Base-by-base conservation (phyloP, 1,140 invertebrate species). In the Dysdera silvatica region DNA sequence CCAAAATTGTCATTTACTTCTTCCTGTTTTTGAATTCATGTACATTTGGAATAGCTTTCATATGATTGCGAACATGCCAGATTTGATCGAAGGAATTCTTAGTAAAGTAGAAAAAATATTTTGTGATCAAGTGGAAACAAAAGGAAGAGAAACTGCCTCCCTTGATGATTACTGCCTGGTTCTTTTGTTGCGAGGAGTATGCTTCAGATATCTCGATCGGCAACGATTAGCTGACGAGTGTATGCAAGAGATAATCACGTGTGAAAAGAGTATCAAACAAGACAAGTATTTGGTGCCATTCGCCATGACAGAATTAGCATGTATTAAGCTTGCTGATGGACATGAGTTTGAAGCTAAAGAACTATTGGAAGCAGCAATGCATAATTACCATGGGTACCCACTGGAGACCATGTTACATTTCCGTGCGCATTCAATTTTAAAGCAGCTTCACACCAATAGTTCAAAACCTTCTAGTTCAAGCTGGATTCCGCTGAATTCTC, bases 11-110 rank as follows among this genome's bases (percentile, higher is more conserved):
- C n/a, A n/a, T n/a, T n/a, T n/a, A n/a, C n/a, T 35, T 55, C 23
- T 31, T 43, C n/a, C 12, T 61, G 70, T 72, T 14, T 64, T 82
- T 79, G 94, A 98, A 76, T 79, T 96, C 54, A 82, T 96, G 69
- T 97, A 90, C 72, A 80, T 96, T 0, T 97, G 92, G 92, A 97
- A 97, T 79, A 82, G 91, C 67, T 94, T 96, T 74, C 85, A 85
- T 67, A 83, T 94, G 33, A 77, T 96, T 41, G 85, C 85, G 24
- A 87, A 85, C 67, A 83, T 87, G 57, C 80, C 79, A 59, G 76
- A 82, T 26, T 74, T 86, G 12, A 80, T 87, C 31, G 80, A 88
- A 69, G 80, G 79, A n/a, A 79, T 95, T 58, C 82, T 86, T 35
- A 83, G 83, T 72, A 74, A 82, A 23, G 84, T 94, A 45, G 88